These are phyloP conservation scores for Drosophila gaucha DNA, from an alignment of 2,888 invertebrate genomes.

Conservation along the genomic window DNA sequence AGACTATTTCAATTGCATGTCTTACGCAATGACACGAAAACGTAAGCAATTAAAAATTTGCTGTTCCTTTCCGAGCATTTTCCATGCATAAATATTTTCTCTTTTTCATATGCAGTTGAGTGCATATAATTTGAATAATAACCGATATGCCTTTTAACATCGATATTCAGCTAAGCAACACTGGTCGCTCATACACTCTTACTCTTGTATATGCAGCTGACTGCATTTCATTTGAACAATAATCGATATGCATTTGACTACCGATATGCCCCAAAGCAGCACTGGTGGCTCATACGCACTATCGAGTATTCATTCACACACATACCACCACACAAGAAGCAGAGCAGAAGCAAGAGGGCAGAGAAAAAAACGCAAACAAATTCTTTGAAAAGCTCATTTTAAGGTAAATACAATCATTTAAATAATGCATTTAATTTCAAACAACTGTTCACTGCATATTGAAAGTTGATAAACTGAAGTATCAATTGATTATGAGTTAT, in stretches of 20 bases:
- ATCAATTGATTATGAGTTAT: not conserved
- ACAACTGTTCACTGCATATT: not conserved
- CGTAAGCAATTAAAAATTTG: slow-evolving; percentile 16
- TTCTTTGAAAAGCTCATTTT: slow-evolving; percentile 43
- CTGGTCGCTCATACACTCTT: not conserved
- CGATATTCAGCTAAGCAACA: slow-evolving; percentile 6
- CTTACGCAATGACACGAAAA: slow-evolving; percentile 59
- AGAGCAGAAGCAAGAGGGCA: slow-evolving; percentile 32
- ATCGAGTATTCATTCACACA: slow-evolving; percentile 23
- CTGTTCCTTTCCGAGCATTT: not conserved
- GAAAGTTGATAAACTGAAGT: not conserved
- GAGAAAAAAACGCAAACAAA: slow-evolving; percentile 48
- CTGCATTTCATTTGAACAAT: slow-evolving; percentile 1
- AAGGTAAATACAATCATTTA: slow-evolving; percentile 39
- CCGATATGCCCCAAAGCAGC: slow-evolving; percentile 43
- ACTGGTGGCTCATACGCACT: slow-evolving; percentile 23
- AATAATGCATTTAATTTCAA: slow-evolving; percentile 2
- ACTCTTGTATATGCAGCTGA: not conserved
- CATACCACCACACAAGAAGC: slow-evolving; percentile 26
- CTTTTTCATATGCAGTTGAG: slow-evolving; percentile 1
- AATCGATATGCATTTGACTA: slow-evolving; percentile 35
- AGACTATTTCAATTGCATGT: slow-evolving; percentile 37
- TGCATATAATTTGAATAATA: slow-evolving; percentile 42
- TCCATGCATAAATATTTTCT: slow-evolving; percentile 5
- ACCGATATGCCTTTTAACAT: slow-evolving; percentile 23